A percentile compares a stretch with the other conserved stretches of the same genome.
phyloP scores from a whole-genome alignment of 2,888 invertebrate species.

The Hirtodrosophila trivittata region DNA sequence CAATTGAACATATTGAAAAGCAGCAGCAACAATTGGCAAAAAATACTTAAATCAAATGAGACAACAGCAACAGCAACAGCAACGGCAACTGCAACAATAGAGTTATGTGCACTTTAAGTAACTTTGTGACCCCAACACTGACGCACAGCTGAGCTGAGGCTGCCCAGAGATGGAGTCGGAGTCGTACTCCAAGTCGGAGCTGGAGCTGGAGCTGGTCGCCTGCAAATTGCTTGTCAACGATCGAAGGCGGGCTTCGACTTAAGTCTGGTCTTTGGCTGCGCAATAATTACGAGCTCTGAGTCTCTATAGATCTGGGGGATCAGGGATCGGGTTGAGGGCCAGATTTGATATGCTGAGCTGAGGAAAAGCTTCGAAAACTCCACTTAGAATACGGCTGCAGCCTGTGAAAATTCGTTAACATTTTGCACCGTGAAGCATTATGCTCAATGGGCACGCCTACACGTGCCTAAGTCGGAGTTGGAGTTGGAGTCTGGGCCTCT shows the following conservation, averaged over 20 bases:
- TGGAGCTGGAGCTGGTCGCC: slow-evolving; percentile 36
- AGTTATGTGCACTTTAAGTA: slow-evolving; percentile 72
- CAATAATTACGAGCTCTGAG: slow-evolving; percentile 53
- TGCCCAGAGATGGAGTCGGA: slow-evolving; percentile 23
- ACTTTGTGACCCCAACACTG: slow-evolving; percentile 65
- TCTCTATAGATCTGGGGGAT: neutral
- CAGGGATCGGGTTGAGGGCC: neutral
- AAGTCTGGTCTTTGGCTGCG: slow-evolving; percentile 25
- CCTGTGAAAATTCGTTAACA: slow-evolving; percentile 70
- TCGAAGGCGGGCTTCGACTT: slow-evolving; percentile 52
- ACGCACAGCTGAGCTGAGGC: slow-evolving; percentile 57
- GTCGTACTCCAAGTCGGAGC: slow-evolving; percentile 1
- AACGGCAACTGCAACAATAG: slow-evolving; percentile 20
- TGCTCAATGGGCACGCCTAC: slow-evolving; percentile 70
- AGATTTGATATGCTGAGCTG: slow-evolving; percentile 71
- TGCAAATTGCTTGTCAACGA: slow-evolving; percentile 74
- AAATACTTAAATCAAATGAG: slow-evolving; percentile 66
- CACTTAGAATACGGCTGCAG: slow-evolving; percentile 61
- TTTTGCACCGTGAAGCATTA: slow-evolving; percentile 72
- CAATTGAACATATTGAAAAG: slow-evolving; percentile 42
- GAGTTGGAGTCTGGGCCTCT: slow-evolving; percentile 10
- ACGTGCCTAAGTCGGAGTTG: slow-evolving; percentile 42
- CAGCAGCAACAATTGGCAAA: slow-evolving; percentile 47
- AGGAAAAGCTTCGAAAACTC: slow-evolving; percentile 46
- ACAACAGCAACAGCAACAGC: slow-evolving; percentile 44